Percentiles rank a stretch among this genome's conserved stretches.
Evolutionary conservation across 2,113 vertebrate genomes (phyloP).

Genomic region (Romanogobio albipinnatus): DNA sequence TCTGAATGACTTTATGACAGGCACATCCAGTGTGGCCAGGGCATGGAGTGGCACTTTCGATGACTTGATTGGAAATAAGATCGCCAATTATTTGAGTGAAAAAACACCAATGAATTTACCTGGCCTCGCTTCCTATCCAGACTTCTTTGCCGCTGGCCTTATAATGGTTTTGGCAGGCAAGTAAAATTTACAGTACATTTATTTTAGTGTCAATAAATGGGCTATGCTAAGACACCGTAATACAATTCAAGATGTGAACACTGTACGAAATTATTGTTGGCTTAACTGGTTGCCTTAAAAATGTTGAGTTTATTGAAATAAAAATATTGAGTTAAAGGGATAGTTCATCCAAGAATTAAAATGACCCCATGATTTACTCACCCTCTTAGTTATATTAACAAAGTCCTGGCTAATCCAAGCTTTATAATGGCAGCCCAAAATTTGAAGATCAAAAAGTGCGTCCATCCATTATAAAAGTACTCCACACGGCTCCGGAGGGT

Average conservation of each 20-base stretch:
- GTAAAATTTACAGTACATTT: not conserved
- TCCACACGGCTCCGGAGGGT: too few species aligned
- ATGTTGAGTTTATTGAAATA: too few species aligned
- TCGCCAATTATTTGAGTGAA: slow-evolving; percentile 71
- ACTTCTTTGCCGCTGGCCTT: slow-evolving; percentile 82
- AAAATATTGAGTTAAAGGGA: too few species aligned
- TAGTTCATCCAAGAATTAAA: too few species aligned
- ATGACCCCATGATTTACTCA: too few species aligned
- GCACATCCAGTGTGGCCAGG: slow-evolving; percentile 83
- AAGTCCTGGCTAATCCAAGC: too few species aligned
- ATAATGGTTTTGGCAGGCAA: slow-evolving; percentile 83
- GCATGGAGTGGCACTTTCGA: slow-evolving; percentile 88
- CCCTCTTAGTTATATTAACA: too few species aligned
- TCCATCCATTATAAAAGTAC: too few species aligned
- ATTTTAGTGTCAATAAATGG: not conserved
- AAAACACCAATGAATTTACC: slow-evolving; percentile 70
- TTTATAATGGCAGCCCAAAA: too few species aligned
- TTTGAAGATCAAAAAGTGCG: too few species aligned
- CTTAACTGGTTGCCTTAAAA: too few species aligned
- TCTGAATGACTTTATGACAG: slow-evolving; percentile 56
- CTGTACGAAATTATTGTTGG: too few species aligned
- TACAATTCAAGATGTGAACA: not conserved
- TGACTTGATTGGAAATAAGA: slow-evolving; percentile 78
- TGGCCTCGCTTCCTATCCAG: slow-evolving; percentile 82
- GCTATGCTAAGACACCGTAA: not conserved